These are phyloP conservation scores for Bilobella aurantiaca DNA, from an alignment of 1,140 invertebrate genomes.

Conservation along the genomic window DNA sequence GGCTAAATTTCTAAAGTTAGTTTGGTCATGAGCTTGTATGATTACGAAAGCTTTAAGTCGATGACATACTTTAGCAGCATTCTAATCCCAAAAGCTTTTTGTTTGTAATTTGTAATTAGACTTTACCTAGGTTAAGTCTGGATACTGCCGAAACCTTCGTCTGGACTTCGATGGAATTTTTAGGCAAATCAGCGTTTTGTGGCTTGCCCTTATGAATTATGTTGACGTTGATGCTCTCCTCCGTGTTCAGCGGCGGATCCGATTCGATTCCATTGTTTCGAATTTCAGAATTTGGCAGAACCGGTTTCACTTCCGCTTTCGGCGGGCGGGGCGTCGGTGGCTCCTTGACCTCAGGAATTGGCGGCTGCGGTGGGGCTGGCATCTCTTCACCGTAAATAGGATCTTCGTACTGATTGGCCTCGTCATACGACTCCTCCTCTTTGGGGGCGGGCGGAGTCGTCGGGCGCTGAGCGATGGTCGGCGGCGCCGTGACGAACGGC, in stretches of 20 bases:
- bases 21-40: too few relatives aligned
- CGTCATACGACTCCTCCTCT: slow-evolving; percentile 34
- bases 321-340: slow-evolving; percentile 28
- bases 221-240: slow-evolving; percentile 40
- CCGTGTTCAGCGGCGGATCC: slow-evolving; percentile 43
- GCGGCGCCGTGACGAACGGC: slow-evolving; percentile 29
- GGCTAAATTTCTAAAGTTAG: too few relatives aligned
- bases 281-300: slow-evolving; percentile 30
- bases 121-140: slow-evolving; percentile 58
- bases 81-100: too few relatives aligned
- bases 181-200: slow-evolving; percentile 52
- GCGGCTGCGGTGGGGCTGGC: slow-evolving; percentile 31
- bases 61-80: too few relatives aligned
- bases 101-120: too few relatives aligned
- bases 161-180: slow-evolving; percentile 48
- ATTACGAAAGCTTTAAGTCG: too few relatives aligned
- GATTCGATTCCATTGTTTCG: slow-evolving; percentile 53
- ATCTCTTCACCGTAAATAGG: slow-evolving; percentile 14
- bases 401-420: slow-evolving; percentile 29
- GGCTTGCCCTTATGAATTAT: slow-evolving; percentile 43
- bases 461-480: background rate
- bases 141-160: slow-evolving; percentile 56
- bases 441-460: slow-evolving; percentile 8
- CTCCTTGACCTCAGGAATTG: slow-evolving; percentile 40
- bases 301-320: slow-evolving; percentile 25